Base-by-base conservation (phyloP, 2,113 vertebrate species). In the Neotragus moschatus region DNA sequence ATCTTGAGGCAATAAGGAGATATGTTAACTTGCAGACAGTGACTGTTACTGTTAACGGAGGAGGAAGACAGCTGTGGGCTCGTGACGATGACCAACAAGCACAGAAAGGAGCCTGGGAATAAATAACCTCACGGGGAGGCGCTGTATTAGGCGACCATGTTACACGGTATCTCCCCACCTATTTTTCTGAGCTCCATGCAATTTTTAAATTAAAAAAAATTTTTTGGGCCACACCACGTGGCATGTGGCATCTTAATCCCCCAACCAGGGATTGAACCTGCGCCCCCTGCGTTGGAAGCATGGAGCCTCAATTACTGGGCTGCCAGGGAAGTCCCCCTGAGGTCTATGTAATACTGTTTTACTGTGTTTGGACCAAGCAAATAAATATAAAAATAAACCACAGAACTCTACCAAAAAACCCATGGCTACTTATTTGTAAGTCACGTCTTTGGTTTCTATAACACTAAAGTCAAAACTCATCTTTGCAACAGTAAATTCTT, bases 241-340 rank as follows among this genome's bases (percentile, higher is more conserved):
- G 19, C 66, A 36, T 2, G 0, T 70, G 66, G n/a, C 70, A 75
- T 75, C 36, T 43, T 14, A 75, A 75, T 75, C 43, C 39, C 39
- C 70, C 39, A 14, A 43, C 70, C 11, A 0, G 70, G 70, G 6
- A 26, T 12, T 3, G 66, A 23, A 39, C 19, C n/a, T 23, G 66
- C 2, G 0, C 5, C n/a, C n/a, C 5, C 66, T 23, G n/a, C 2
- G 11, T 12, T 21, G 66, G n/a, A 70, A 23, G 66, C 19, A 1
- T 70, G 5, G n/a, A 70, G 19, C n/a, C 66, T 70, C n/a, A 70
- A 39, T n/a, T 70, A 23, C 66, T 39, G 66, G n/a, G n/a, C n/a
- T 70, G 19, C 12, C 36, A 25, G 12, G 36, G 3, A 75, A 75
- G 23, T 43, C 36, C 23, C 36, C 36, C 36, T 14, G 6, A 75